Evolutionary conservation across 2,113 vertebrate genomes (phyloP), one percentile per base, ranked within the genome.

Genomic region (Bungarus multicinctus): DNA sequence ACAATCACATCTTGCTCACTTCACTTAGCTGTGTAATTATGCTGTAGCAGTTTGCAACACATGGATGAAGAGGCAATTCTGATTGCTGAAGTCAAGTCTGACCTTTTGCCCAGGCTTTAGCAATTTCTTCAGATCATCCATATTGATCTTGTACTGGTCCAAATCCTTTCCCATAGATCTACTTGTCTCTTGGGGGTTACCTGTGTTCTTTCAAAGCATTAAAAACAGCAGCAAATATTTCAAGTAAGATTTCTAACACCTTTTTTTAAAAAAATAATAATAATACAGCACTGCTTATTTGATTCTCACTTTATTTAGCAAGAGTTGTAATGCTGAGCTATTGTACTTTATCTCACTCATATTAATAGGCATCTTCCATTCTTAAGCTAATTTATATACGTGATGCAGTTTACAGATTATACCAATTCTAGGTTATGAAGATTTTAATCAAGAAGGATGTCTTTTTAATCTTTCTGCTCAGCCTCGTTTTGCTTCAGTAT

Each of bases 401-500:
- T 96, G 4, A 22, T 89, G 34, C 25, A 3, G 43, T 16, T 91
- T 95, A 92, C 74, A 92, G 87, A 85, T 90, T 88, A 90, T 14
- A 47, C 30, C 92, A 81, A 93, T 95, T 95, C 85, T 85, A 5
- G 18, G 43, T 94, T 94, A 50, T 60, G 89, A 10, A 58, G 14
- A 52, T 95, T 94, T 2, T 64, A 92, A 89, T 87, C 90, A 92
- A 30, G 88, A 50, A 90, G 2, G 90, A 64, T 23, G 57, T 0
- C 34, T 89, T 96, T 95, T 95, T 90, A 47, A 89, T 92, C 16
- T 96, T 94, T 90, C 92, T 90, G 88, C 93, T 52, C 90, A 18
- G 90, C 50, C 39, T 2, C 0, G 3, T 25, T 93, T 95, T 96
- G 89, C 91, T 92, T 95, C 95, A 94, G 85, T 94, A 96, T 92